Base-by-base conservation (phyloP, 2,888 invertebrate genomes). In the Branchipolynoe longqiensis region DNA sequence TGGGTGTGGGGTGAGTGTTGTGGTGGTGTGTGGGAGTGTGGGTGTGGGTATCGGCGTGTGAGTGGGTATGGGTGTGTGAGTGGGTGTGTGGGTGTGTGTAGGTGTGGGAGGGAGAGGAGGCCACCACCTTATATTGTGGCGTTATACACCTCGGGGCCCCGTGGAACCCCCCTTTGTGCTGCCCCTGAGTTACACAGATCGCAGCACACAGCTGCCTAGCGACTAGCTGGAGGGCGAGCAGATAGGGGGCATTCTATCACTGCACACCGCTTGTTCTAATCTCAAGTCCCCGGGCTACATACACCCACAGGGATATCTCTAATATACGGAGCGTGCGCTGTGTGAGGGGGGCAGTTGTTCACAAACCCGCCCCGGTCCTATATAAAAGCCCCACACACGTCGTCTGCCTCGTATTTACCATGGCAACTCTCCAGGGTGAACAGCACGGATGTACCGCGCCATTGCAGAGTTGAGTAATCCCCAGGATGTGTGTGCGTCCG, bases 221-320 rank as follows among this genome's bases (percentile, higher is more conserved):
- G 25, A 48, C 6, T 78, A 33, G 78, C 78, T 78, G 48, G 25
- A 78, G 78, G 78, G 78, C 41, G n/a, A 48, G 41, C 1, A 33
- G 78, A 78, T 78, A 78, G 78, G 78, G n/a, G 78, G 48, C 41
- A 48, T 78, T 78, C 48, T 78, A 78, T n/a, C 78, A 78, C 78
- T 78, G n/a, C n/a, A n/a, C n/a, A n/a, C n/a, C 78, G 48, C 78
- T 78, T 78, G 78, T 78, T 78, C 78, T 78, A 78, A 54, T 78
- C 78, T 78, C 48, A 78, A 78, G 78, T 78, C 78, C 78, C 48
- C 28, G 4, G 78, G 78, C 78, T 78, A 78, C 48, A 28, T 78
- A 78, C 48, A 78, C 78, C 78, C 78, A 48, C 41, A 78, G 78
- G 41, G 78, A 78, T 78, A 78, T 25, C 48, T 78, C 54, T 41